These are phyloP conservation scores for Coenobita brevimanus DNA, from an alignment of 1,140 invertebrate species.

Conservation along the genomic window DNA sequence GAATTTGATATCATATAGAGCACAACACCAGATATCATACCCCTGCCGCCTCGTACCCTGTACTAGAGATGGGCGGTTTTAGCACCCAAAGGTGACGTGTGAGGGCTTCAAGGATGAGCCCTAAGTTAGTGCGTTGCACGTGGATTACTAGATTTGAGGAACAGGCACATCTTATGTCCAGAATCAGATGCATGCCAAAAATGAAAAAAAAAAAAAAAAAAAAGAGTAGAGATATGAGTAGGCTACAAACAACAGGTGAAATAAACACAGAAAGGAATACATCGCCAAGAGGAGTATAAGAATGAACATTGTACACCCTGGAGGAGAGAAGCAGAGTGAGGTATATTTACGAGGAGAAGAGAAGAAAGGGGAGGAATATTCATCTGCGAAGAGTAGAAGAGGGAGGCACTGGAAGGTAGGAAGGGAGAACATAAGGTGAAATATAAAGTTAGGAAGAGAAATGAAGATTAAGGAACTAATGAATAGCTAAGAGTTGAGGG, in stretches of 20 bases:
- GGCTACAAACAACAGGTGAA: neutral
- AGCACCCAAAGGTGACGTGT: too few relatives aligned
- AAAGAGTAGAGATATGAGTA: too few relatives aligned
- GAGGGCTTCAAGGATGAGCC: too few relatives aligned
- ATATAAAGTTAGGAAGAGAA: neutral
- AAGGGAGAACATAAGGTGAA: neutral
- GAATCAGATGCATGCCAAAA: too few relatives aligned
- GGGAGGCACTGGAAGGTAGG: neutral
- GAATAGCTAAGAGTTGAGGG: neutral
- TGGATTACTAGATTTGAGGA: too few relatives aligned
- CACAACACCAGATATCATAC: too few relatives aligned
- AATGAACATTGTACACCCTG: neutral
- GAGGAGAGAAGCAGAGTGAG: neutral
- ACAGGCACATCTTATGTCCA: too few relatives aligned
- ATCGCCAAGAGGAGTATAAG: neutral
- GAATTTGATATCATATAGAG: too few relatives aligned
- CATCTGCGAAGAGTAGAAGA: neutral
- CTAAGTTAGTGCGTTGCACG: too few relatives aligned
- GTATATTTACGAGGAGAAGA: neutral
- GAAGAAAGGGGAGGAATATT: neutral
- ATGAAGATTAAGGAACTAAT: neutral
- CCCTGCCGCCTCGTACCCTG: too few relatives aligned
- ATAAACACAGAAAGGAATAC: neutral
- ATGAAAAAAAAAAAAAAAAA: too few relatives aligned
- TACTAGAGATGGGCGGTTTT: too few relatives aligned